Evolutionary conservation across 2,113 vertebrate species (phyloP).

Genomic region (Butorides virescens): DNA sequence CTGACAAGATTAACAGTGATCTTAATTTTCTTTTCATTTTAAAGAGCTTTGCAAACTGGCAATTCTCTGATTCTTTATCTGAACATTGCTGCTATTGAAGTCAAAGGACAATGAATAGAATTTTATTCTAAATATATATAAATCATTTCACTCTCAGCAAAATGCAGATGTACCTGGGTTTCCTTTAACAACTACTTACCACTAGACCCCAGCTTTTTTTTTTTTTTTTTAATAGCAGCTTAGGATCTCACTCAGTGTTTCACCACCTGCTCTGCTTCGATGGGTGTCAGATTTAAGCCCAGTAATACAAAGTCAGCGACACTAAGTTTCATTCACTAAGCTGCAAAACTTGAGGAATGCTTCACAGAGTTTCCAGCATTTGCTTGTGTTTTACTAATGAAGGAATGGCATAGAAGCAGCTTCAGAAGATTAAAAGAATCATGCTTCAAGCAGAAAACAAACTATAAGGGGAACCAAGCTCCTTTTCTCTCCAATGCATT

Average conservation of each 20-base stretch:
- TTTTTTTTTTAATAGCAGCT: background rate
- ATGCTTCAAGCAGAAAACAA: background rate
- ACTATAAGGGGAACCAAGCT: background rate
- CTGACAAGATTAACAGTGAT: background rate
- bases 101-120: background rate
- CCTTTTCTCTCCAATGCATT: background rate
- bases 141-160: background rate
- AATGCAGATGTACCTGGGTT: background rate
- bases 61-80: background rate
- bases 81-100: background rate
- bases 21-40: background rate
- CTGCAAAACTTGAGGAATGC: background rate
- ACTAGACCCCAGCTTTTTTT: background rate
- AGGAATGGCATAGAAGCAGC: background rate
- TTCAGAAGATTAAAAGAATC: background rate
- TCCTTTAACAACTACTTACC: background rate
- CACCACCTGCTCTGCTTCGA: background rate
- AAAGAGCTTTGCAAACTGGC: background rate
- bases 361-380: background rate
- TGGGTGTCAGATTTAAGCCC: background rate
- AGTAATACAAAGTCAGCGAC: background rate
- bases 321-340: background rate
- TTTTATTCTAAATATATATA: background rate
- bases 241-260: background rate
- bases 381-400: background rate